Percentiles rank a stretch among this genome's conserved stretches.
phyloP scores from a whole-genome alignment of 2,888 invertebrate species.

The Scaptomyza caliginosa region DNA sequence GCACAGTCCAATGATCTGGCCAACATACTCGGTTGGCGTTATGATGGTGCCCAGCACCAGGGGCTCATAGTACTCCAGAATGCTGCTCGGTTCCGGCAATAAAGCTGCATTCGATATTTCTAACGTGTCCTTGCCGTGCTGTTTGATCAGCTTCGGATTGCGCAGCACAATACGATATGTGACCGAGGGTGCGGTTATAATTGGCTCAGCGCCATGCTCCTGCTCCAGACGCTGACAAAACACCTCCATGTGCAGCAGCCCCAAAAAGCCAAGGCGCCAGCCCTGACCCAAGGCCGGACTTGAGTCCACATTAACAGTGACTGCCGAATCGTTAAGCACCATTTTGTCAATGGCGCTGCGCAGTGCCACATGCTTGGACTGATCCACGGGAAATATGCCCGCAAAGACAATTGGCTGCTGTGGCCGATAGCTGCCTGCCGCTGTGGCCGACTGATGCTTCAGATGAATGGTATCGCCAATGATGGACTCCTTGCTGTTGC shows the following conservation, averaged over 20 bases:
- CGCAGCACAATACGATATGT: slow-evolving; percentile 91
- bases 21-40: slow-evolving; percentile 91
- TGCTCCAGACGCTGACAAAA: slow-evolving; percentile 93
- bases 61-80: slow-evolving; percentile 93
- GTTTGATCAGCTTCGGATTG: slow-evolving; percentile 89
- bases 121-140: slow-evolving; percentile 86
- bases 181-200: slow-evolving; percentile 93
- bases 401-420: slow-evolving; percentile 94
- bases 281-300: slow-evolving; percentile 95
- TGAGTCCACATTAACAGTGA: slow-evolving; percentile 91
- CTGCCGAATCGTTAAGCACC: slow-evolving; percentile 96
- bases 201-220: slow-evolving; percentile 92
- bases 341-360: slow-evolving; percentile 94
- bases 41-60: slow-evolving; percentile 95
- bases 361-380: slow-evolving; percentile 91
- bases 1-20: slow-evolving; percentile 89
- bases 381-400: slow-evolving; percentile 94
- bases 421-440: slow-evolving; percentile 87
- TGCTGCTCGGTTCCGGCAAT: slow-evolving; percentile 88
- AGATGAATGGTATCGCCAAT: slow-evolving; percentile 91
- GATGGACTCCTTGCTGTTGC: slow-evolving; percentile 88
- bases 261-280: slow-evolving; percentile 94
- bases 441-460: slow-evolving; percentile 84
- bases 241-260: slow-evolving; percentile 94
- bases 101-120: slow-evolving; percentile 90